phyloP scores from a whole-genome alignment of 2,113 vertebrate genomes.

The Damaliscus lunatus region DNA sequence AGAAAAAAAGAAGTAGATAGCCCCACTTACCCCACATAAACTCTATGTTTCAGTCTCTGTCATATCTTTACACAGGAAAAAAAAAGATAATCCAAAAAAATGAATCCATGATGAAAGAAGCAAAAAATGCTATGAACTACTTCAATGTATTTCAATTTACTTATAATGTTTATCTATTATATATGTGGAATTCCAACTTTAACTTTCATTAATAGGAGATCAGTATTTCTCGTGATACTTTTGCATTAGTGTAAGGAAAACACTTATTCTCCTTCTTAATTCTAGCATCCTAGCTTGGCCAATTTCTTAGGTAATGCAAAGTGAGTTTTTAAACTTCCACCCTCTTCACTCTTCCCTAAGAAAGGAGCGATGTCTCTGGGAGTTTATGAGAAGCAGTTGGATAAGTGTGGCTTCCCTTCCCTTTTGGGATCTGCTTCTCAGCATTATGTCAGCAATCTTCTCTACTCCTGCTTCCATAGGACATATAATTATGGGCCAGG shows the following conservation, averaged over 20 bases:
- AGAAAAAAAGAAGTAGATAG: background rate
- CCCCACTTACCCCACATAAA: accelerated
- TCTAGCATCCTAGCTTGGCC: background rate
- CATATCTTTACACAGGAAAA: background rate
- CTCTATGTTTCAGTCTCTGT: background rate
- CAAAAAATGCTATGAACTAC: background rate
- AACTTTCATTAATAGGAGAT: background rate
- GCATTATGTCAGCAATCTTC: background rate
- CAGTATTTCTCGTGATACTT: background rate
- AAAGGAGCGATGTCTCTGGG: background rate
- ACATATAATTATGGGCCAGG: background rate
- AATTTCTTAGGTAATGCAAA: background rate
- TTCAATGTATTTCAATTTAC: background rate
- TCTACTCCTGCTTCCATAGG: background rate
- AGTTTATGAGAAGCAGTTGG: background rate
- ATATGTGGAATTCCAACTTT: background rate
- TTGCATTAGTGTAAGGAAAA: background rate
- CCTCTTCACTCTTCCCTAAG: background rate
- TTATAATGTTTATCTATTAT: background rate
- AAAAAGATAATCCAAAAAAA: too few relatives aligned
- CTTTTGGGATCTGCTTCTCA: background rate
- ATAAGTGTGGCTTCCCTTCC: background rate
- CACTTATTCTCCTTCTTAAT: background rate
- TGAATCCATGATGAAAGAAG: background rate
- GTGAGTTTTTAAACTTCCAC: background rate